Conservation (phyloP, 1,140 invertebrate genomes). For the Apis laboriosa region DNA sequence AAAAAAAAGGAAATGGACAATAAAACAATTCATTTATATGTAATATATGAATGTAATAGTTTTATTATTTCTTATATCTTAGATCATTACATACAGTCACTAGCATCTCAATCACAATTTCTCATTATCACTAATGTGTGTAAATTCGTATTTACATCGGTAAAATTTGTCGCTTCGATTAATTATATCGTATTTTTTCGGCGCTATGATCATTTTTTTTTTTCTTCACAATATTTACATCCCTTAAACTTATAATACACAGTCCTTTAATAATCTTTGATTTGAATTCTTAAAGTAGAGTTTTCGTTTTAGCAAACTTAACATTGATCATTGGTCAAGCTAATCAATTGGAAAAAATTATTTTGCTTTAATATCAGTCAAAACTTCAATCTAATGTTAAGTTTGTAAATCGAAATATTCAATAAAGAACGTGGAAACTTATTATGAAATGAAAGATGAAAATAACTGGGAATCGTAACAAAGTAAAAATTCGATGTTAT, state of each 20-base stretch:
- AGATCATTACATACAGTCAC: constrained; percentile 71
- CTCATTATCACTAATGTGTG: constrained; percentile 64
- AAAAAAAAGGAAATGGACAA: background rate
- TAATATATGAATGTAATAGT: constrained; percentile 43
- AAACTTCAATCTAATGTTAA: background rate
- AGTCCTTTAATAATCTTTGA: constrained; percentile 67
- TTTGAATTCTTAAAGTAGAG: constrained; percentile 56
- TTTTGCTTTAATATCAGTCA: background rate
- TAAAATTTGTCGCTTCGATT: constrained; percentile 50
- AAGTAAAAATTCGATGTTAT: background rate
- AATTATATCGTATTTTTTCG: constrained; percentile 30
- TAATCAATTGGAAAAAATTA: background rate
- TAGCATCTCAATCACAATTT: constrained; percentile 79
- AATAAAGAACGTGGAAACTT: constrained; percentile 4
- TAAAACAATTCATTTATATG: background rate
- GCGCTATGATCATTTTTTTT: constrained; percentile 26
- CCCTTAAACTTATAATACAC: constrained; percentile 58
- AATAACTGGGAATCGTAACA: background rate
- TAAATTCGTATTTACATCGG: constrained; percentile 71
- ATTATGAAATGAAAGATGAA: background rate
- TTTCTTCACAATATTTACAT: constrained; percentile 72
- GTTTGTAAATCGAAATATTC: constrained; percentile 1
- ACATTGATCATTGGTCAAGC: background rate
- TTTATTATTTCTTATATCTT: constrained; percentile 53
- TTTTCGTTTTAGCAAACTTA: constrained; percentile 17